Evolutionary conservation across 2,797 vertebrate genomes (phyloP).

Genomic region (Lutjanus argentimaculatus): DNA sequence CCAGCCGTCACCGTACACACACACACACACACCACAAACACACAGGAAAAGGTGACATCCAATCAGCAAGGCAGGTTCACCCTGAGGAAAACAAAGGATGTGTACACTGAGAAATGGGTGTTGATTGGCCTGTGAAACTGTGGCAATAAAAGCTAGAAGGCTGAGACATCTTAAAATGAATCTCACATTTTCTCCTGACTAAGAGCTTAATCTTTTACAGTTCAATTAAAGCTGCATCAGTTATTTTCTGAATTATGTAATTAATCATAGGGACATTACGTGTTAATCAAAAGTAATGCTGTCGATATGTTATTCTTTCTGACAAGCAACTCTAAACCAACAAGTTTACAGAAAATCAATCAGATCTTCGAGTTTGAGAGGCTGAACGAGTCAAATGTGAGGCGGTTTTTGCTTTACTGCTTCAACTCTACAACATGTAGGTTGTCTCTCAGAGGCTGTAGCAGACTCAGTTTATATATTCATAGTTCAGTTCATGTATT

Average conservation of each 20-base stretch:
- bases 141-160: conserved; percentile 11
- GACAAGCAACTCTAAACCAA: neutral
- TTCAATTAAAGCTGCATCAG: neutral
- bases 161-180: neutral
- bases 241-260: no score
- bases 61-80: conserved; percentile 41
- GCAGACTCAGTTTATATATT: no score
- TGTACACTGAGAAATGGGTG: conserved; percentile 26
- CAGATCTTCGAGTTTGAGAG: neutral
- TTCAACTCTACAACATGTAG: no score
- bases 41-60: conserved; percentile 15
- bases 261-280: no score
- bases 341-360: no score
- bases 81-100: conserved; percentile 34
- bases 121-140: conserved; percentile 40
- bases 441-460: no score
- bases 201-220: neutral
- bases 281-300: neutral
- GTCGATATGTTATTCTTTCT: neutral
- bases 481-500: no score
- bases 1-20: conserved; percentile 1
- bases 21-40: conserved; percentile 7
- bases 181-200: no score
- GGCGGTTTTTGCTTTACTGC: neutral
- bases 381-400: neutral